phyloP scores from a whole-genome alignment of 2,113 vertebrate species.

The Corythoichthys intestinalis region DNA sequence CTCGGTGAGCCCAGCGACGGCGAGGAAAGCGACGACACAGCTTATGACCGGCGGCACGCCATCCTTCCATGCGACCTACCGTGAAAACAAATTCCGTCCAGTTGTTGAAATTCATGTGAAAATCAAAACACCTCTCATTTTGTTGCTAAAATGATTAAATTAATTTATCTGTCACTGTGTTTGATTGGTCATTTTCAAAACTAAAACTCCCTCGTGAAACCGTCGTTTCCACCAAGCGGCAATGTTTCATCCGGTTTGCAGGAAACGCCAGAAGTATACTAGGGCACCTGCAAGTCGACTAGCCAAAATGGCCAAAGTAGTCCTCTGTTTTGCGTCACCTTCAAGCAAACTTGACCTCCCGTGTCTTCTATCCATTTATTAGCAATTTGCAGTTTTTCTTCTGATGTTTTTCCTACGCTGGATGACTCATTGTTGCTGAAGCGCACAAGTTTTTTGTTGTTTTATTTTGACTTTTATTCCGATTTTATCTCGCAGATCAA shows the following conservation, averaged over 20 bases:
- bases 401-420: not conserved
- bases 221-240: not conserved
- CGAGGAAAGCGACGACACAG: slow-evolving; percentile 76
- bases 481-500: slow-evolving; percentile 31
- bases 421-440: not conserved
- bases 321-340: not conserved
- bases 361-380: not conserved
- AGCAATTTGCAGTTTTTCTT: not conserved
- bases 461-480: not conserved
- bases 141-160: not conserved
- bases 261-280: not conserved
- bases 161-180: slow-evolving; percentile 9
- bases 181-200: slow-evolving; percentile 21
- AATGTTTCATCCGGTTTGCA: not conserved
- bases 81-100: slow-evolving; percentile 31
- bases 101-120: not conserved
- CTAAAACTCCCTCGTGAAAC: not conserved
- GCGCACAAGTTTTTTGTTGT: not conserved
- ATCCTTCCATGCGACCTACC: slow-evolving; percentile 64
- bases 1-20: slow-evolving; percentile 66
- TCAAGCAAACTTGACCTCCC: not conserved
- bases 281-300: not conserved
- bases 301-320: not conserved
- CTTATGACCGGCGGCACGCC: slow-evolving; percentile 69
- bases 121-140: not conserved